Evolutionary conservation across 92 coral and sea anemone genomes (phyloP).

Genomic region (Palythoa grandiflora): DNA sequence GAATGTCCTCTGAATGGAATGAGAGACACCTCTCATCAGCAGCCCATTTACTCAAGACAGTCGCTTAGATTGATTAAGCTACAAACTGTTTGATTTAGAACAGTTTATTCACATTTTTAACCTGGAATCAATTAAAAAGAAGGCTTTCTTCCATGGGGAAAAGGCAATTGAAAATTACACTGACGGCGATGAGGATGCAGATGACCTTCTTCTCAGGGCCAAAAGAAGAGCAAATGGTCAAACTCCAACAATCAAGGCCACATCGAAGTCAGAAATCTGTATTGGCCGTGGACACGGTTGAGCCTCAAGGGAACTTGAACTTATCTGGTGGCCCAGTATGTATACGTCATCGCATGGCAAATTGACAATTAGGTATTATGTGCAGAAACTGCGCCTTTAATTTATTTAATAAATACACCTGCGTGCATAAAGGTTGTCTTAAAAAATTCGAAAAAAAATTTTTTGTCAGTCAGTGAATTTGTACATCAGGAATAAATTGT

Average conservation of each 20-base stretch:
- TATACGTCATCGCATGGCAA: neutral
- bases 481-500: too few relatives aligned
- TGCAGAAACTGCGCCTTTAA: neutral
- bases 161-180: neutral
- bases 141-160: neutral
- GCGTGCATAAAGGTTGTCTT: neutral
- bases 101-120: neutral
- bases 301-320: slow-evolving; percentile 3
- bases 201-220: neutral
- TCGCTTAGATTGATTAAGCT: neutral
- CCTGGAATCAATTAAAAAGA: neutral
- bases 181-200: neutral
- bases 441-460: too few relatives aligned
- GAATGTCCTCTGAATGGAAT: neutral
- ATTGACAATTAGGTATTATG: neutral
- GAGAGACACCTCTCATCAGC: neutral
- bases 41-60: neutral
- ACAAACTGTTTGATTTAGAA: neutral
- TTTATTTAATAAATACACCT: too few relatives aligned
- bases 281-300: neutral
- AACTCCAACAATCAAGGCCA: neutral
- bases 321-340: slow-evolving; percentile 7
- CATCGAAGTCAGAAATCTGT: neutral
- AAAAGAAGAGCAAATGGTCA: neutral
- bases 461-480: too few relatives aligned